Conservation (phyloP, 2,113 vertebrate genomes). For the Oreotrochilus melanogaster region DNA sequence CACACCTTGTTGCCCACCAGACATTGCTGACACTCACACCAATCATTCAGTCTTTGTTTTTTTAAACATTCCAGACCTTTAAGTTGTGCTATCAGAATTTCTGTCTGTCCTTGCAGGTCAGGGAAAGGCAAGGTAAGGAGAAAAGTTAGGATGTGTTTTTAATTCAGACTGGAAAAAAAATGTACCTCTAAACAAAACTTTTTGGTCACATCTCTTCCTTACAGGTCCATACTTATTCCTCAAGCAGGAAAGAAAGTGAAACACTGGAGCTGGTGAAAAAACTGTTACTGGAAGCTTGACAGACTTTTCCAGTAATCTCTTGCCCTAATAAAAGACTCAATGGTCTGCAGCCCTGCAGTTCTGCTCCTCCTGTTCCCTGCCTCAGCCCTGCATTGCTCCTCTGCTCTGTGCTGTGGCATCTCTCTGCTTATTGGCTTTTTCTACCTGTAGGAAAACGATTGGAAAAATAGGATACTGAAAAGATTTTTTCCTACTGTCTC, state of each 20-base stretch:
- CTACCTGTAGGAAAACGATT: not conserved
- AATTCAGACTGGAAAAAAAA: not conserved
- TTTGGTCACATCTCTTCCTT: not conserved
- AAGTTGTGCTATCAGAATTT: not conserved
- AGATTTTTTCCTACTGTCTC: not conserved
- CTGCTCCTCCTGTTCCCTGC: not conserved
- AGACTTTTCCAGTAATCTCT: not conserved
- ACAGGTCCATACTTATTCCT: not conserved
- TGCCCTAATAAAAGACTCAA: not conserved
- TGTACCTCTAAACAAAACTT: not conserved
- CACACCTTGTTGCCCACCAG: not conserved
- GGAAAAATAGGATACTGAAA: not conserved
- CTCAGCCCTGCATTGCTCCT: not conserved
- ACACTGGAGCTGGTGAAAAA: not conserved
- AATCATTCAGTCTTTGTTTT: accelerated
- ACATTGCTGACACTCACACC: too few relatives aligned
- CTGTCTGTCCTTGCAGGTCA: not conserved
- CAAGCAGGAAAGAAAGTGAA: not conserved
- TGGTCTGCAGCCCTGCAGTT: not conserved
- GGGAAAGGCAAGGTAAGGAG: not conserved
- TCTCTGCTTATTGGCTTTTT: not conserved
- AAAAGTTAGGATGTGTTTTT: not conserved
- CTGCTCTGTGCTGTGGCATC: too few relatives aligned
- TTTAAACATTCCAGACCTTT: not conserved
- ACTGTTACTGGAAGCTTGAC: not conserved